Base-by-base conservation (phyloP, 2,888 invertebrate species). In the Synergus japonicus region DNA sequence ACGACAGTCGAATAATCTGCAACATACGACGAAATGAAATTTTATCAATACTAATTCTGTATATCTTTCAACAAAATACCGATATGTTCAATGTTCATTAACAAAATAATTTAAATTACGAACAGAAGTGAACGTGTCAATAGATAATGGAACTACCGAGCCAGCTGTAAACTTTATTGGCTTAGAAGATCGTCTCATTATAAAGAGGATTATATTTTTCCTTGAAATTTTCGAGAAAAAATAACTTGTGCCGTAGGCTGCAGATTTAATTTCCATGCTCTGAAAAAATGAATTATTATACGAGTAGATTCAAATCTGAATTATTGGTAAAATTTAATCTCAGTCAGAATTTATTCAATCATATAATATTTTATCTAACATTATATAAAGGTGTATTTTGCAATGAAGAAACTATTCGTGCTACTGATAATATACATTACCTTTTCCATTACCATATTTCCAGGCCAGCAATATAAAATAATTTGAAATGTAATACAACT, bases 171-270 rank as follows among this genome's bases (percentile, higher is more conserved):
- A 85, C 58, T 80, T 82, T 12, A 90, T 84, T 12, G 86, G 88
- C 66, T 83, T 87, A 10, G 82, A 66, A 7, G 86, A 76, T 18
- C 86, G 79, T 5, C 79, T 54, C 86, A 90, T 89, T 10, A 89
- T 80, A 37, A 37, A 37, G 15, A 84, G 64, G 3, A 86, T 78
- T 15, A 90, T 64, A 79, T 79, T 82, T 77, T 83, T 87, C 78
- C 84, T 83, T 4, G 85, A 81, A 41, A 43, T 78, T n/a, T 7
- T 79, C 10, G 83, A 79, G 15, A 87, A 43, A 3, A 81, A 60
- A 89, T 89, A 90, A 44, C 89, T 76, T 81, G 86, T 86, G 37
- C 79, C 81, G 73, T 87, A 87, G 18, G 86, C 80, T 5, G 88
- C 86, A 37, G 82, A 76, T 41, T 81, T 82, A 15, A 89, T 76